phyloP scores from a whole-genome alignment of 2,888 invertebrate genomes.

The Parascotia fuliginaria region DNA sequence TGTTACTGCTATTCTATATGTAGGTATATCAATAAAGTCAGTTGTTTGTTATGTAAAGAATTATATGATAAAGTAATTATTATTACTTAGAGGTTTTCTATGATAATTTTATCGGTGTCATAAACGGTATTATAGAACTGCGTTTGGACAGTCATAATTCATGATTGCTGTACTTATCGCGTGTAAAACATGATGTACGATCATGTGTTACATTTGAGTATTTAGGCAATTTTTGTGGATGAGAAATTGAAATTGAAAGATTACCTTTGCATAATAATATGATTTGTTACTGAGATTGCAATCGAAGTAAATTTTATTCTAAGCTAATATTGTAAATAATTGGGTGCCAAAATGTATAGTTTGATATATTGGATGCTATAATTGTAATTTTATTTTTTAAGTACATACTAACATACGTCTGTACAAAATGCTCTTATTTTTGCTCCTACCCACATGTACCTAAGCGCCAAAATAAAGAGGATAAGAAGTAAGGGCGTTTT shows the following conservation, averaged over 20 bases:
- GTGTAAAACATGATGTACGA: too few relatives aligned
- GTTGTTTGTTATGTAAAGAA: slow-evolving; percentile 39
- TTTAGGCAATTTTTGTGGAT: too few relatives aligned
- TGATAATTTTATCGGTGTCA: slow-evolving; percentile 17
- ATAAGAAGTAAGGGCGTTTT: too few relatives aligned
- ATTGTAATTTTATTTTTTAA: slow-evolving; percentile 38
- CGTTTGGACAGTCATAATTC: background rate
- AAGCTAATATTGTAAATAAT: slow-evolving; percentile 24
- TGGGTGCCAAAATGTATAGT: slow-evolving; percentile 37
- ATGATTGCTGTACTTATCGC: too few relatives aligned
- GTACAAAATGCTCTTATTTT: background rate
- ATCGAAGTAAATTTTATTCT: too few relatives aligned
- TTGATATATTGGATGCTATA: slow-evolving; percentile 20
- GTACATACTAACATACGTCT: slow-evolving; percentile 13
- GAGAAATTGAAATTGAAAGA: too few relatives aligned
- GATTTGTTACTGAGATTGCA: too few relatives aligned
- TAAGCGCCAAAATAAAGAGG: too few relatives aligned
- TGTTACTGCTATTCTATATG: slow-evolving; percentile 21
- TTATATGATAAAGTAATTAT: slow-evolving; percentile 27
- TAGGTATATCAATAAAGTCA: slow-evolving; percentile 26
- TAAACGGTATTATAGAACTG: background rate
- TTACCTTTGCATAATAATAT: too few relatives aligned
- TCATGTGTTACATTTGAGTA: too few relatives aligned
- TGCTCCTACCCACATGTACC: too few relatives aligned
- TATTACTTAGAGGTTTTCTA: slow-evolving; percentile 29